Percentiles rank a stretch among this genome's conserved stretches.
Evolutionary conservation across 2,888 invertebrate species (phyloP).

Genomic region (Agonopterix alstromeriana): DNA sequence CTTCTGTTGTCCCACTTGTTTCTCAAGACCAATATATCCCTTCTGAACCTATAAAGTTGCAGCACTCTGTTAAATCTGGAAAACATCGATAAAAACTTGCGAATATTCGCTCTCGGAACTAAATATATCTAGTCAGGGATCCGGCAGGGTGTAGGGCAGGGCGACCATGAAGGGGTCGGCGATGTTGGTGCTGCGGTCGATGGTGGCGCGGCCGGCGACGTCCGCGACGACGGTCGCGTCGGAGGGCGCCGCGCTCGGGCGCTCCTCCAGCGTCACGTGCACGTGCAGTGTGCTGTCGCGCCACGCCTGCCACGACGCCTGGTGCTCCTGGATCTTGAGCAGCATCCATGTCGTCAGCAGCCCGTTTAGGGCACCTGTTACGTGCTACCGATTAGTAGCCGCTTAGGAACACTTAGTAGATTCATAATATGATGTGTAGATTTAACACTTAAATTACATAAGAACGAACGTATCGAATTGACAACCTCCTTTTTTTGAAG

Average conservation of each 20-base stretch:
- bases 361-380: slow-evolving; percentile 59
- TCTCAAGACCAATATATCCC: too few species aligned
- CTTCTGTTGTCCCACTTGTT: too few species aligned
- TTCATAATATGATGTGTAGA: too few species aligned
- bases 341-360: slow-evolving; percentile 69
- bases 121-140: slow-evolving; percentile 15
- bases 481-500: too few species aligned
- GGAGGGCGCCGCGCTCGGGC: slow-evolving; percentile 22
- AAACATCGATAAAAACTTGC: too few species aligned
- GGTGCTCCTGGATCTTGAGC: slow-evolving; percentile 70
- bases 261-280: slow-evolving; percentile 48
- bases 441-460: too few species aligned
- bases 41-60: too few species aligned
- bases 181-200: slow-evolving; percentile 42
- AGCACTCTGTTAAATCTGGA: too few species aligned
- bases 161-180: slow-evolving; percentile 59
- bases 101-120: too few species aligned
- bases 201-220: slow-evolving; percentile 15
- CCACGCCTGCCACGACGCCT: slow-evolving; percentile 66
- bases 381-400: background rate
- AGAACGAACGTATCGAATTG: too few species aligned
- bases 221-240: slow-evolving; percentile 32
- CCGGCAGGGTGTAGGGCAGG: slow-evolving; percentile 33
- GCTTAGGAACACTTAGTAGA: too few species aligned
- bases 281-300: slow-evolving; percentile 65